Conservation (phyloP, 1,140 invertebrate species). For the Papilio dardanus region DNA sequence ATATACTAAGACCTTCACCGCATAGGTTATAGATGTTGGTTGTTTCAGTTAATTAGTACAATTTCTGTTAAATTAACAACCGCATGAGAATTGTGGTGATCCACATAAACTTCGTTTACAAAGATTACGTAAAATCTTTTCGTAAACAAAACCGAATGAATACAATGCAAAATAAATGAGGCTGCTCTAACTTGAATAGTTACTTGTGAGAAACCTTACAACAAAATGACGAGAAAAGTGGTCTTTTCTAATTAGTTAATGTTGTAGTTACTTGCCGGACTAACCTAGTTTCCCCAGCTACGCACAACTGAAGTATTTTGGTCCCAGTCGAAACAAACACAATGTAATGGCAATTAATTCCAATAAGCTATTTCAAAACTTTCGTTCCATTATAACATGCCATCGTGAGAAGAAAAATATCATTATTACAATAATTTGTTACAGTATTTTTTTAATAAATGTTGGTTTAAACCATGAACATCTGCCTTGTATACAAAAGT, state of each 20-base stretch:
- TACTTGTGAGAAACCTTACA: neutral
- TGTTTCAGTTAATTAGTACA: conserved; percentile 23
- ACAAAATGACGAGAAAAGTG: neutral
- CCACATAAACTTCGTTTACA: neutral
- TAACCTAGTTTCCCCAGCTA: neutral
- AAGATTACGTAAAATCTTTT: neutral
- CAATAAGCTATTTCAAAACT: neutral
- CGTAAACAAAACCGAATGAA: conserved; percentile 3
- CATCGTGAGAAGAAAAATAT: neutral
- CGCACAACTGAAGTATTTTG: neutral
- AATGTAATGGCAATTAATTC: neutral
- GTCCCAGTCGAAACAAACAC: neutral
- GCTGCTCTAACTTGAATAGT: neutral
- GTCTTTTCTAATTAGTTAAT: conserved; percentile 4
- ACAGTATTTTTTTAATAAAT: too few species aligned
- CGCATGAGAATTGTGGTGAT: neutral
- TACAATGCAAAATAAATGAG: neutral
- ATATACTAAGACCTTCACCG: neutral
- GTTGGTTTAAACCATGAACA: neutral
- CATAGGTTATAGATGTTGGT: neutral
- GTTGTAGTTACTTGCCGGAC: neutral
- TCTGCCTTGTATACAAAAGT: too few species aligned
- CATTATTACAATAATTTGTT: neutral
- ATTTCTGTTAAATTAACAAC: conserved; percentile 20
- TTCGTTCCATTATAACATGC: neutral